Conservation (phyloP, 2,888 invertebrate species). For the Diarsia rubi region DNA sequence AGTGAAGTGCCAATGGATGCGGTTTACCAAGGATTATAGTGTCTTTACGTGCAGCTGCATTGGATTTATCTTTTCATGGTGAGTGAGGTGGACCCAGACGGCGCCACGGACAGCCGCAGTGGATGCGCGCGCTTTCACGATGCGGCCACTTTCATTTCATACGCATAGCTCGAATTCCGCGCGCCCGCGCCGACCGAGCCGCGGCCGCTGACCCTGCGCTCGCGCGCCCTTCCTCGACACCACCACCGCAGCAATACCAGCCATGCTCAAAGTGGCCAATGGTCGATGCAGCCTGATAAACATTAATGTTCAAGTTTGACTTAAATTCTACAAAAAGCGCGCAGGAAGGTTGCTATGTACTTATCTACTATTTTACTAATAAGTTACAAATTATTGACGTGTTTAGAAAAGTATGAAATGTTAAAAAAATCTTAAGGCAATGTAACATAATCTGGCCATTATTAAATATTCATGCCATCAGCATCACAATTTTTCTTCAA, state of each 20-base stretch:
- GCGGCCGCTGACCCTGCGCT: conserved; percentile 91
- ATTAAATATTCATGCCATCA: conserved; percentile 2
- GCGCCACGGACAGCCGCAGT: conserved; percentile 78
- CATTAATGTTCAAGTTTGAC: conserved; percentile 32
- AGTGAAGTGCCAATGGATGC: conserved; percentile 90
- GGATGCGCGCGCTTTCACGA: conserved; percentile 90
- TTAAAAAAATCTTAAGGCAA: neutral
- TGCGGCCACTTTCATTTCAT: conserved; percentile 91
- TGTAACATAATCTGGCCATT: neutral
- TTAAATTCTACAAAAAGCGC: neutral
- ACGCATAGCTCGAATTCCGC: conserved; percentile 90
- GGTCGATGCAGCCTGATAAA: conserved; percentile 43
- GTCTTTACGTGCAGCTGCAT: conserved; percentile 78
- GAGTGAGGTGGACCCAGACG: conserved; percentile 78
- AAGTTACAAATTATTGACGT: neutral
- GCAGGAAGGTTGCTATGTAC: conserved; percentile 7
- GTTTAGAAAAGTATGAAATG: conserved; percentile 8
- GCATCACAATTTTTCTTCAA: neutral
- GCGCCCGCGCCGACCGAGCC: conserved; percentile 86
- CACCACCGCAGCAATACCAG: conserved; percentile 77
- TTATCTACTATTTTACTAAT: conserved; percentile 7
- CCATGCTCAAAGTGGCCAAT: conserved; percentile 61
- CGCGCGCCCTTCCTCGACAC: conserved; percentile 86
- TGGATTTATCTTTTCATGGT: conserved; percentile 90
- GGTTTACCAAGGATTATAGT: conserved; percentile 85